Evolutionary conservation across 2,113 vertebrate genomes (phyloP).

Genomic region (Ranitomeya variabilis): DNA sequence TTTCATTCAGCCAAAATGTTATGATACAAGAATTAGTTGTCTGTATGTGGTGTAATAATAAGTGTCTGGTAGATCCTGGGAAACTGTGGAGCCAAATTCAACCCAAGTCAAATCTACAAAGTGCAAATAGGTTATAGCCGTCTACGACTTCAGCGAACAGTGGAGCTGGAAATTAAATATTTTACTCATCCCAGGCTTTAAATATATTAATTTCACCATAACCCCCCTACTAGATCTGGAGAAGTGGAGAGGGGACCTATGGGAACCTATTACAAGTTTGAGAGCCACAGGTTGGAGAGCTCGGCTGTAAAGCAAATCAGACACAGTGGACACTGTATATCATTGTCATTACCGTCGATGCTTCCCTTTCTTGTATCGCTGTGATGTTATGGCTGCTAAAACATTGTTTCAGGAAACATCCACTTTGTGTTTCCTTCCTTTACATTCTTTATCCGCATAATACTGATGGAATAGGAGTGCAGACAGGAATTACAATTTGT

Average conservation of each 20-base stretch:
- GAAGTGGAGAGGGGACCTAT: too few species aligned
- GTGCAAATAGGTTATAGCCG: too few species aligned
- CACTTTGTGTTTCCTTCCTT: constrained; percentile 44
- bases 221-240: too few species aligned
- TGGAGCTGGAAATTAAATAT: too few species aligned
- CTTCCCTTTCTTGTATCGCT: not conserved
- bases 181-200: too few species aligned
- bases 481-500: not conserved
- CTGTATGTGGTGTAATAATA: not conserved
- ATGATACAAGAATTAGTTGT: not conserved
- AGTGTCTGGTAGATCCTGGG: not conserved
- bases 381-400: constrained; percentile 1
- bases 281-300: too few species aligned
- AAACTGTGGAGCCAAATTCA: too few species aligned
- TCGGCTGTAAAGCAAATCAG: not conserved
- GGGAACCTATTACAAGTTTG: too few species aligned
- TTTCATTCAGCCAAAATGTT: not conserved
- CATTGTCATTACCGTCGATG: not conserved
- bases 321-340: not conserved
- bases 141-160: too few species aligned
- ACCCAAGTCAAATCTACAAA: too few species aligned
- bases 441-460: constrained; percentile 12
- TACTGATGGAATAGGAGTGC: not conserved
- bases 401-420: constrained; percentile 33
- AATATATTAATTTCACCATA: too few species aligned